phyloP scores from a whole-genome alignment of 2,797 vertebrate species.

The Cichlasoma orientale region DNA sequence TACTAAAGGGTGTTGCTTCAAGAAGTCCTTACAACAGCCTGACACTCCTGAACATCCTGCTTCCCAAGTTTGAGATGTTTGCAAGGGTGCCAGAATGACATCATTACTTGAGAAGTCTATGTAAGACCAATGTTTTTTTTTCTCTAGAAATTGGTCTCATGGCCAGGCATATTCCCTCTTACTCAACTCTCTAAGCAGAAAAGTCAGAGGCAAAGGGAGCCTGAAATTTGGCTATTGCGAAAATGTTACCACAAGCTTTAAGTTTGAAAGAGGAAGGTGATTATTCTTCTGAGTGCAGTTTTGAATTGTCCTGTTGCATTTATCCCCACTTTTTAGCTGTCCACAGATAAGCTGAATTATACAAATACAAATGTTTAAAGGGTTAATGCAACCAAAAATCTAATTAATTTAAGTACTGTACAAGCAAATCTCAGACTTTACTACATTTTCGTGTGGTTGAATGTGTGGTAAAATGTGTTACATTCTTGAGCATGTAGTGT shows the following conservation, averaged over 20 bases:
- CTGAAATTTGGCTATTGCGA: constrained; percentile 34
- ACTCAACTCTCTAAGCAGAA: constrained; percentile 49
- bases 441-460: not conserved
- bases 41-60: constrained; percentile 44
- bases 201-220: constrained; percentile 32
- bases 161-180: constrained; percentile 49
- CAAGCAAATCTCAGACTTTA: not conserved
- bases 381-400: not conserved
- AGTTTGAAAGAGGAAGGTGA: constrained; percentile 63
- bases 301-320: constrained; percentile 38
- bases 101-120: constrained; percentile 13
- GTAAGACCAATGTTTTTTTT: constrained; percentile 34
- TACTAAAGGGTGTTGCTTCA: constrained; percentile 40
- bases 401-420: not conserved
- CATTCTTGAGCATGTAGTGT: constrained; percentile 28
- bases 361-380: not conserved
- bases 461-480: not conserved
- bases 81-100: constrained; percentile 20
- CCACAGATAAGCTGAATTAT: not conserved
- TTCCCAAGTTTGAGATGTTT: constrained; percentile 32
- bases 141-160: constrained; percentile 34
- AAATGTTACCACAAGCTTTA: constrained; percentile 40
- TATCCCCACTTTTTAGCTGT: not conserved
- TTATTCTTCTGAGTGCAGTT: constrained; percentile 64
- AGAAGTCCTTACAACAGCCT: constrained; percentile 33